A percentile compares a stretch with the other conserved stretches of the same genome.
These are phyloP conservation scores for Pseudomyrmex sp. DNA, from an alignment of 1,140 invertebrate genomes.

Conservation along the genomic window DNA sequence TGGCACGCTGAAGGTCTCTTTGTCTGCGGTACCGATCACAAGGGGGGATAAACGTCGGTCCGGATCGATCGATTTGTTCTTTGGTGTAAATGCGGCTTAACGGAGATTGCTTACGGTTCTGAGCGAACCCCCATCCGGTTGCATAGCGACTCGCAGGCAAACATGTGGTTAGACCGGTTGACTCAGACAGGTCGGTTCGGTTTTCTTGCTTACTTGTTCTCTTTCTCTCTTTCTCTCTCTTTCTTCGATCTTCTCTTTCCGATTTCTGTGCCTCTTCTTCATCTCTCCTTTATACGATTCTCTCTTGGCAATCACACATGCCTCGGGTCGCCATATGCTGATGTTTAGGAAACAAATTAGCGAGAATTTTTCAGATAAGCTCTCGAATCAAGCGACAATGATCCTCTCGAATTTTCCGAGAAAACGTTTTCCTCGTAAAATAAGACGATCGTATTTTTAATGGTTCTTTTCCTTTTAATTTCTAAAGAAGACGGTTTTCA, in stretches of 20 bases:
- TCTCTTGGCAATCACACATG: constrained; percentile 20
- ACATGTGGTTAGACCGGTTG: constrained; percentile 81
- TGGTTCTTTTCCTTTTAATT: no score
- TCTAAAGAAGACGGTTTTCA: not conserved
- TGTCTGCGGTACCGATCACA: constrained; percentile 53
- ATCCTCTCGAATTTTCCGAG: not conserved
- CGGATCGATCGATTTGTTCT: constrained; percentile 70
- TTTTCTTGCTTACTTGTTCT: constrained; percentile 57
- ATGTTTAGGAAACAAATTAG: not conserved
- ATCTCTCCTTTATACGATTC: constrained; percentile 21
- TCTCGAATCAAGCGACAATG: not conserved
- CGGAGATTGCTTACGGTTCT: constrained; percentile 75
- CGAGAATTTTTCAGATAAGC: constrained; percentile 10
- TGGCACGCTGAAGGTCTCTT: constrained; percentile 36
- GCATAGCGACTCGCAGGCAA: constrained; percentile 73
- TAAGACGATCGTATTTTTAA: no score
- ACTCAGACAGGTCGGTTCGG: constrained; percentile 73
- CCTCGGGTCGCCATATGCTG: constrained; percentile 17
- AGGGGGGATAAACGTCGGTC: constrained; percentile 60
- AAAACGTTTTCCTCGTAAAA: not conserved
- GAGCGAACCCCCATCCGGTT: constrained; percentile 72
- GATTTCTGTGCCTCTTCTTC: constrained; percentile 24
- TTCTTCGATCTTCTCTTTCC: constrained; percentile 18
- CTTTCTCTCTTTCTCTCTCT: constrained; percentile 6
- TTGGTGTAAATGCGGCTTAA: constrained; percentile 77